Evolutionary conservation across 1,140 invertebrate genomes (phyloP).

Genomic region (Gonatopus flavifemur): DNA sequence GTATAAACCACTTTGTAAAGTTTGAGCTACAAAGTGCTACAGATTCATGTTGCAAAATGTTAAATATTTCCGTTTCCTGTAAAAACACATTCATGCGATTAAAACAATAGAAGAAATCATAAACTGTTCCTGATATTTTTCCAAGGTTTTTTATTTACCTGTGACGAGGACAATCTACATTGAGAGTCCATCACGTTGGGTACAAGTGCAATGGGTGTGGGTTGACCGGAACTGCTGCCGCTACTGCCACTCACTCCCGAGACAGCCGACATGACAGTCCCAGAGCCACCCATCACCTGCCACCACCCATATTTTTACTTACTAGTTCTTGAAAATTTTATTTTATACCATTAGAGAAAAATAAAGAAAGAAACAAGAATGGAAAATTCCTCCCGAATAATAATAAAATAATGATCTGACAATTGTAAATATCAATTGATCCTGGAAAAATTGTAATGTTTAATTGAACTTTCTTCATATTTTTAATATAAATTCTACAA

Average conservation of each 20-base stretch:
- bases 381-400: too few species aligned
- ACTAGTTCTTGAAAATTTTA: conserved; percentile 22
- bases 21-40: too few species aligned
- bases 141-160: conserved; percentile 47
- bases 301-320: conserved; percentile 47
- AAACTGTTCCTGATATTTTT: conserved; percentile 25
- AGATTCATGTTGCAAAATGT: too few species aligned
- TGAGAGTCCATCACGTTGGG: conserved; percentile 58
- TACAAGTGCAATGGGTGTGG: conserved; percentile 59
- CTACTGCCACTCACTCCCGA: conserved; percentile 55
- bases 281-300: conserved; percentile 57
- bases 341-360: conserved; percentile 6
- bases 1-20: too few species aligned
- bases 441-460: too few species aligned
- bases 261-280: conserved; percentile 54
- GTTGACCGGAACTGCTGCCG: conserved; percentile 51
- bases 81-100: conserved; percentile 28
- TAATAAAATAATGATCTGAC: too few species aligned
- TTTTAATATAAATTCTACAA: too few species aligned
- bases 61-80: too few species aligned
- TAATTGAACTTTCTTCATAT: too few species aligned
- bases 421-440: too few species aligned
- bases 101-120: conserved; percentile 24
- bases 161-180: conserved; percentile 48
- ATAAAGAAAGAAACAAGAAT: too few species aligned